phyloP scores from a whole-genome alignment of 1,140 invertebrate species.

The Monochamus saltuarius region DNA sequence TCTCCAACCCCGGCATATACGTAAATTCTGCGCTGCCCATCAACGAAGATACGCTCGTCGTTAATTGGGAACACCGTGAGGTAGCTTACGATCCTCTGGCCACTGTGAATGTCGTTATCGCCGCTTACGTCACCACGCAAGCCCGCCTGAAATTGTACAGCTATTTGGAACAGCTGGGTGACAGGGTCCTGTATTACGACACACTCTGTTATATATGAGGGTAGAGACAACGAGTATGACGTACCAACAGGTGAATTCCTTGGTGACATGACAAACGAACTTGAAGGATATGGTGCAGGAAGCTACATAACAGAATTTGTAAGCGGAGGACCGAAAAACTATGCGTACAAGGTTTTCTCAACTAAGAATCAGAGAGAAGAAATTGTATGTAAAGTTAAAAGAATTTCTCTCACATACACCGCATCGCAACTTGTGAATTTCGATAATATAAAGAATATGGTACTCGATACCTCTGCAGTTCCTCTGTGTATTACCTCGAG shows the following conservation, averaged over 20 bases:
- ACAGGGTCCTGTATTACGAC: constrained; percentile 29
- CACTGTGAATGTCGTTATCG: constrained; percentile 46
- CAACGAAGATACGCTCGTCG: not conserved
- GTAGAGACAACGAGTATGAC: constrained; percentile 13
- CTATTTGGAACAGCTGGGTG: constrained; percentile 18
- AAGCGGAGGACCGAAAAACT: constrained; percentile 45
- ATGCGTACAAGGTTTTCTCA: constrained; percentile 19
- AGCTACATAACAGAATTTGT: constrained; percentile 16
- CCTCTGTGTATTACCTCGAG: too few species aligned
- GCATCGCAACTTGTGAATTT: not conserved
- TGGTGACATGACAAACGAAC: constrained; percentile 44
- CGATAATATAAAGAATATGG: too few species aligned
- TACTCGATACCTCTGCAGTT: too few species aligned
- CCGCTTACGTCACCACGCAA: constrained; percentile 46
- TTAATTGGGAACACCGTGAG: constrained; percentile 12
- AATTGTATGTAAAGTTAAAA: constrained; percentile 10
- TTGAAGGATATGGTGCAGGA: constrained; percentile 38
- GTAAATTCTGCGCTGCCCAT: not conserved
- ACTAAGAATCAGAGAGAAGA: not conserved
- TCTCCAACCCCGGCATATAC: not conserved
- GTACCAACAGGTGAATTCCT: constrained; percentile 36
- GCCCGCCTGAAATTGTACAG: constrained; percentile 34
- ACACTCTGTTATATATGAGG: constrained; percentile 19
- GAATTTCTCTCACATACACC: not conserved
- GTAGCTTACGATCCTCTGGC: not conserved